Percentiles rank a stretch among this genome's conserved stretches.
phyloP scores from a whole-genome alignment of 2,888 invertebrate species.

The Tetragnatha montana region DNA sequence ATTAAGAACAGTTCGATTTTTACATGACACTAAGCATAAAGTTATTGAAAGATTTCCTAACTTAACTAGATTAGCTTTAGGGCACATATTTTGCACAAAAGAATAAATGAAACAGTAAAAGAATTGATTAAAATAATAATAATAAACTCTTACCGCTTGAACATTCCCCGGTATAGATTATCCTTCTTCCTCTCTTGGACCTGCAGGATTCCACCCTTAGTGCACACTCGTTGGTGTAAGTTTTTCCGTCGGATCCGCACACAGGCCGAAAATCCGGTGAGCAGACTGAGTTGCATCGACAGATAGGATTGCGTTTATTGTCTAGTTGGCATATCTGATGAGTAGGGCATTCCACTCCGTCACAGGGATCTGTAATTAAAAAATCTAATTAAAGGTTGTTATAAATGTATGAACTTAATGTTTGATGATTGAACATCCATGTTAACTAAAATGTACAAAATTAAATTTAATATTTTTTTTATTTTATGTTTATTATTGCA shows the following conservation, averaged over 20 bases:
- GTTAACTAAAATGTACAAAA: too few relatives aligned
- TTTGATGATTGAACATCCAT: too few relatives aligned
- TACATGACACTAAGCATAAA: not conserved
- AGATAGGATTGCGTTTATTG: slow-evolving; percentile 85
- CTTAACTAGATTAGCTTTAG: not conserved
- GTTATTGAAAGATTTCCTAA: not conserved
- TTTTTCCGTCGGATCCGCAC: slow-evolving; percentile 80
- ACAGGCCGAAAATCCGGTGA: slow-evolving; percentile 80
- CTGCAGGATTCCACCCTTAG: slow-evolving; percentile 87
- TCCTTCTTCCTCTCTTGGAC: slow-evolving; percentile 83
- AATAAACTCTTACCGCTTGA: slow-evolving; percentile 81
- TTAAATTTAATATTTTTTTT: too few relatives aligned
- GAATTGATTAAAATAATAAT: not conserved
- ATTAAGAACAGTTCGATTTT: too few relatives aligned
- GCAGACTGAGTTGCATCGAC: slow-evolving; percentile 85
- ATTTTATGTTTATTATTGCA: too few relatives aligned
- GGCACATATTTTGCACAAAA: too few relatives aligned
- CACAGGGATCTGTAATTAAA: slow-evolving; percentile 86
- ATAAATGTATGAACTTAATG: too few relatives aligned
- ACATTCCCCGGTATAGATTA: slow-evolving; percentile 89
- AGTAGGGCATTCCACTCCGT: slow-evolving; percentile 85
- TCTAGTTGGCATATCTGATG: slow-evolving; percentile 90
- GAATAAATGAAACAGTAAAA: too few relatives aligned
- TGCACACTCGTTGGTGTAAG: slow-evolving; percentile 87
- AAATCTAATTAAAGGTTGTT: not conserved